Evolutionary conservation across 2,113 vertebrate genomes (phyloP).

Genomic region (Brachyistius frenatus): DNA sequence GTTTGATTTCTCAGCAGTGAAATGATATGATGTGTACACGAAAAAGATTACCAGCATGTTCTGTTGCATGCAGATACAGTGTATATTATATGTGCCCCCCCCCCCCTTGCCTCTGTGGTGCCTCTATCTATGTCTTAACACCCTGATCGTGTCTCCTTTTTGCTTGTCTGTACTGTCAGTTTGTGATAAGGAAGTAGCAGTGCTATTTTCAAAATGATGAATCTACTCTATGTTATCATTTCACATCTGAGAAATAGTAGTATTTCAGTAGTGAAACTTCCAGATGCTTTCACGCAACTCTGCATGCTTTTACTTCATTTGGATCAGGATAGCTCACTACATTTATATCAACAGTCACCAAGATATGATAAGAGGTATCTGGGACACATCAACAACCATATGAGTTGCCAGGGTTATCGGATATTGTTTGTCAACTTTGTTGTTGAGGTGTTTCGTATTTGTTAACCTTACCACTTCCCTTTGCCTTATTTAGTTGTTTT

Average conservation of each 20-base stretch:
- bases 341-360: conserved; percentile 14
- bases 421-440: conserved; percentile 20
- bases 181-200: background rate
- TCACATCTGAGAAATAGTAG: background rate
- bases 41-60: background rate
- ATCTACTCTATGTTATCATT: background rate
- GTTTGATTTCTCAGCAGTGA: background rate
- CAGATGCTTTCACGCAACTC: background rate
- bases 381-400: conserved; percentile 8
- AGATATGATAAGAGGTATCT: conserved; percentile 29
- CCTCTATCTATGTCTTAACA: background rate
- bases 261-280: background rate
- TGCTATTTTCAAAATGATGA: conserved; percentile 10
- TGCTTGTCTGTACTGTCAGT: background rate
- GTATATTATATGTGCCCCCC: background rate
- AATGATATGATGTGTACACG: background rate
- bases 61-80: background rate
- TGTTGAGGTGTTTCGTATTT: background rate
- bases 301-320: background rate
- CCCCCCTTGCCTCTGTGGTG: background rate
- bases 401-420: conserved; percentile 12
- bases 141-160: background rate
- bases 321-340: background rate
- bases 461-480: background rate
- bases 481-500: background rate